Conservation (phyloP, 2,113 vertebrate genomes). For the Tragelaphus strepsiceros region DNA sequence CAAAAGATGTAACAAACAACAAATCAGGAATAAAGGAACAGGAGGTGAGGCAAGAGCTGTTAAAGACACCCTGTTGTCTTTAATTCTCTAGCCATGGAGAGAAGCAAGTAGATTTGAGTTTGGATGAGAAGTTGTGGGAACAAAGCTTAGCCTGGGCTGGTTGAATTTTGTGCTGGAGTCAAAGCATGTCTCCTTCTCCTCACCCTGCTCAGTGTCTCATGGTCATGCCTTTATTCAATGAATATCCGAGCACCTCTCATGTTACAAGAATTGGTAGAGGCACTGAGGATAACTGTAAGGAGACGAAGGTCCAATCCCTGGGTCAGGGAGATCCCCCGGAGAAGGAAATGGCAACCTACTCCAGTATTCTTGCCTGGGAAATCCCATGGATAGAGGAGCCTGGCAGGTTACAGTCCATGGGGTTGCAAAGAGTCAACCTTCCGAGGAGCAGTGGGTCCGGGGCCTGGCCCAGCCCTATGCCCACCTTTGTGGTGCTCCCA, state of each 20-base stretch:
- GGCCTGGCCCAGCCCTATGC: not conserved
- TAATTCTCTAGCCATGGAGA: not conserved
- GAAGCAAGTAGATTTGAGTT: not conserved
- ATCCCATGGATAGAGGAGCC: not conserved
- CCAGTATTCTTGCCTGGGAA: not conserved
- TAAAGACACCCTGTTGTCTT: not conserved
- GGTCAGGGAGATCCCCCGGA: not conserved
- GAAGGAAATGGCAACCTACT: not conserved
- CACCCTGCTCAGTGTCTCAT: not conserved
- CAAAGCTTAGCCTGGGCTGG: not conserved
- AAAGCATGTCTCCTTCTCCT: not conserved
- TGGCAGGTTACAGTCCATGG: not conserved
- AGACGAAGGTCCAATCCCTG: not conserved
- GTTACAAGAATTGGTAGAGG: not conserved
- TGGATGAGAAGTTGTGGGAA: not conserved
- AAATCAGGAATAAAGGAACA: not conserved
- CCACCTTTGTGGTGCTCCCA: not conserved
- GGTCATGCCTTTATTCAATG: not conserved
- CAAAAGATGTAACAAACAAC: not conserved
- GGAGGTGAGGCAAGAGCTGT: not conserved
- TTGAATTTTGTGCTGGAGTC: not conserved
- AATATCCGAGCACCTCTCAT: not conserved
- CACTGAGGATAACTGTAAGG: not conserved
- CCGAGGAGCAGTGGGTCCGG: rapidly evolving
- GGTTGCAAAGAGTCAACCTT: not conserved